These are phyloP conservation scores for Antheraea assamensis DNA, from an alignment of 2,888 invertebrate genomes.

Conservation along the genomic window DNA sequence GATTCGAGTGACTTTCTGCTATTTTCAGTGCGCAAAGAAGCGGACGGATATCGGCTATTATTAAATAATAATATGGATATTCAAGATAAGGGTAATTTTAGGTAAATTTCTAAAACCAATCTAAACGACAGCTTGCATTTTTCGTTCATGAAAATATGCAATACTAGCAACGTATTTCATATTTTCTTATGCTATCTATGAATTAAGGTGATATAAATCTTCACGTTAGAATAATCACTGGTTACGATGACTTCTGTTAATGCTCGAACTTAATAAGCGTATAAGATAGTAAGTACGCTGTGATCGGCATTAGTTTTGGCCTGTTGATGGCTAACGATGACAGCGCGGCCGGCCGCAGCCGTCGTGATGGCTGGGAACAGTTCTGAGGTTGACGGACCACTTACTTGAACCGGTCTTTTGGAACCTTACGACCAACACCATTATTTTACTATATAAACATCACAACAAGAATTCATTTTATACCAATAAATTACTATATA, in stretches of 20 bases:
- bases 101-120: not conserved
- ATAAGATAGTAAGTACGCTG: not conserved
- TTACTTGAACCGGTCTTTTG: constrained; percentile 64
- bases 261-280: not conserved
- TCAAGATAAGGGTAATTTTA: not conserved
- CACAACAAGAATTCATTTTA: constrained; percentile 64
- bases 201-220: not conserved
- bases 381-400: constrained; percentile 56
- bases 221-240: not conserved
- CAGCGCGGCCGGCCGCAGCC: constrained; percentile 15
- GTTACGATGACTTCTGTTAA: not conserved
- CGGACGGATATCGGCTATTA: too few species aligned
- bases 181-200: not conserved
- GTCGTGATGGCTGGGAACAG: constrained; percentile 27
- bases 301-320: not conserved
- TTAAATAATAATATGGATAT: not conserved
- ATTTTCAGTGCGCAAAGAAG: too few species aligned
- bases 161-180: not conserved
- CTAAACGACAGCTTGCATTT: not conserved
- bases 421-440: constrained; percentile 54
- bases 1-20: too few species aligned
- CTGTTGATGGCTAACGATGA: constrained; percentile 10
- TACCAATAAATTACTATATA: constrained; percentile 71
- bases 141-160: too few species aligned
- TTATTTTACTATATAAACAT: constrained; percentile 52